phyloP scores from a whole-genome alignment of 64 coral and sea anemone genomes.

The Astreopora myriophthalma region DNA sequence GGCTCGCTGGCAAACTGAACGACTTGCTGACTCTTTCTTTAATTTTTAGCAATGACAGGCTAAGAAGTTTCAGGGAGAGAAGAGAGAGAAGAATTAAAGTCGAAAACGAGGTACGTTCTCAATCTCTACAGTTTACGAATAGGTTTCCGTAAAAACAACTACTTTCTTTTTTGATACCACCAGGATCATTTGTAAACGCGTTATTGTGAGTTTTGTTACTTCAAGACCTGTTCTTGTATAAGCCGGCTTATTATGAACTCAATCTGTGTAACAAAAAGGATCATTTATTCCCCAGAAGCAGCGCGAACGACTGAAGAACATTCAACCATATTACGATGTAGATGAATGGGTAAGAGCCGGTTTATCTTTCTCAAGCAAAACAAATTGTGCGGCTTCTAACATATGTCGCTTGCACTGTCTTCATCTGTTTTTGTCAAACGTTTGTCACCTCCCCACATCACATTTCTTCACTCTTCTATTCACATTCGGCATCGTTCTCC shows the following conservation, averaged over 20 bases:
- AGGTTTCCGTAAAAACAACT: too few species aligned
- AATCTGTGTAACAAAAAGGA: too few species aligned
- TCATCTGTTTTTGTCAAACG: too few species aligned
- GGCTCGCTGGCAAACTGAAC: too few species aligned
- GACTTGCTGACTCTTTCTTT: background rate
- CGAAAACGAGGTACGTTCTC: conserved; percentile 52
- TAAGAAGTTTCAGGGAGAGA: conserved; percentile 55
- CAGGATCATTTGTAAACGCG: background rate
- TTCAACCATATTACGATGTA: conserved; percentile 50
- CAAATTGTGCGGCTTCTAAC: background rate
- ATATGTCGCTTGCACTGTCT: background rate
- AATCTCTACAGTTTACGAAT: background rate
- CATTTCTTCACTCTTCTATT: too few species aligned
- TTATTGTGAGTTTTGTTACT: background rate
- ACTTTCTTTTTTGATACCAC: too few species aligned
- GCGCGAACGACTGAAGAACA: conserved; percentile 50
- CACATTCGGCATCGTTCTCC: too few species aligned
- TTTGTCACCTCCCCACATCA: too few species aligned
- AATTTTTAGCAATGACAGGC: conserved; percentile 43
- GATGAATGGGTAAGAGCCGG: conserved; percentile 68
- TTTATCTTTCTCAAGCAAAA: background rate
- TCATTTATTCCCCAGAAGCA: conserved; percentile 1
- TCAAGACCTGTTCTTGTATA: too few species aligned
- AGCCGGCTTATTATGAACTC: background rate
- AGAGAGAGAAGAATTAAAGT: conserved; percentile 59